Evolutionary conservation across 2,888 invertebrate genomes (phyloP), one percentile per base, ranked within the genome.

Genomic region (Polydrusus cervinus): DNA sequence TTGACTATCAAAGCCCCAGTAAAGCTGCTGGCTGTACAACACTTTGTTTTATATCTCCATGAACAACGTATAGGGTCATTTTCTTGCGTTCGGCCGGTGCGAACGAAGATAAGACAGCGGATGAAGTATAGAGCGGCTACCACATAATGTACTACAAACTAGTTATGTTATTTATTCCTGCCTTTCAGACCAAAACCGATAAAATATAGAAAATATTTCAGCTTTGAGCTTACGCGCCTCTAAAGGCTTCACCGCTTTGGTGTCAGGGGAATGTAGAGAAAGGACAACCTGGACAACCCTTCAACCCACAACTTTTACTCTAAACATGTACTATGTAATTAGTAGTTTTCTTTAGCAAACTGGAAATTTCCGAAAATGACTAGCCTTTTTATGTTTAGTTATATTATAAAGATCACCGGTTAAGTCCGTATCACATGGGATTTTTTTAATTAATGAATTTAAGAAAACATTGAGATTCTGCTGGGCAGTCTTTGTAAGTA

Each of bases 61-160:
- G 18, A 9, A 60, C 38, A 43, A 65, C 55, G 30, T 71, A 71
- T 71, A 64, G 65, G 71, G 71, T 61, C 70, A 71, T 66, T 75
- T 75, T 65, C 57, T 66, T 71, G n/a, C 60, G 76, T 69, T 76
- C 73, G 70, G 67, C 40, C 76, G 65, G 70, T 68, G 57, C 69
- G 73, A 73, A 76, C 40, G 69, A 43, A 70, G 74, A 76, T 71
- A 74, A 60, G 73, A 76, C 75, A 71, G 53, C 68, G 71, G 74
- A 77, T 77, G 74, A 77, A 71, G 74, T 77, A 77, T 74, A 77
- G 77, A 74, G 51, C 71, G 64, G 77, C 77, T 77, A 77, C 77
- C 77, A 74, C 74, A 77, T 77, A 77, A 77, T 74, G 77, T 77
- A 67, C 67, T 77, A 74, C 77, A 77, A 77, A 77, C 77, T 77